These are phyloP conservation scores for Panonychus citri DNA, from an alignment of 1,140 invertebrate species.

Conservation along the genomic window DNA sequence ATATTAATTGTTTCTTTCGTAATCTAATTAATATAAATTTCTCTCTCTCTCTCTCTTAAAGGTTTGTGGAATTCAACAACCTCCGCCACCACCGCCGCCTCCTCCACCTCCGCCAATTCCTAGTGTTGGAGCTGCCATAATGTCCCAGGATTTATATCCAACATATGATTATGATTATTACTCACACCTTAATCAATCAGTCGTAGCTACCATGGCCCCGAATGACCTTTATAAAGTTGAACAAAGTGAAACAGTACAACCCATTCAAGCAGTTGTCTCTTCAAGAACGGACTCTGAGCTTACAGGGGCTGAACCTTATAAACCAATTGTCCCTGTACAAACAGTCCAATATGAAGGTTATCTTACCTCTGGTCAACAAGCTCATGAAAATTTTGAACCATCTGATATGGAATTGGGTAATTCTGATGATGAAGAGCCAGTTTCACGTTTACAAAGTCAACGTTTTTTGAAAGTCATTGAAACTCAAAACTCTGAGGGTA, in stretches of 20 bases:
- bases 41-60: too few species aligned
- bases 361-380: not conserved
- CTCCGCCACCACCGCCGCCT: not conserved
- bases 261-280: constrained; percentile 11
- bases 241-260: not conserved
- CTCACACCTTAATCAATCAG: not conserved
- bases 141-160: not conserved
- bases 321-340: not conserved
- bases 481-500: not conserved
- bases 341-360: not conserved
- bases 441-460: not conserved
- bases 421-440: constrained; percentile 9
- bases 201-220: not conserved
- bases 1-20: not conserved
- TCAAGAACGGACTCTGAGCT: not conserved
- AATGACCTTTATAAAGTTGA: not conserved
- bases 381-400: constrained; percentile 9
- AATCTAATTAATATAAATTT: too few species aligned
- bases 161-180: constrained; percentile 1
- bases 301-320: not conserved
- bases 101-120: not conserved
- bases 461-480: not conserved
- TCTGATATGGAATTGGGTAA: constrained; percentile 14
- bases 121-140: not conserved
- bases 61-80: not conserved